Percentiles rank a stretch among this genome's conserved stretches.
These are phyloP conservation scores for Antheraea assamensis DNA, from an alignment of 2,888 invertebrate genomes.

Conservation along the genomic window DNA sequence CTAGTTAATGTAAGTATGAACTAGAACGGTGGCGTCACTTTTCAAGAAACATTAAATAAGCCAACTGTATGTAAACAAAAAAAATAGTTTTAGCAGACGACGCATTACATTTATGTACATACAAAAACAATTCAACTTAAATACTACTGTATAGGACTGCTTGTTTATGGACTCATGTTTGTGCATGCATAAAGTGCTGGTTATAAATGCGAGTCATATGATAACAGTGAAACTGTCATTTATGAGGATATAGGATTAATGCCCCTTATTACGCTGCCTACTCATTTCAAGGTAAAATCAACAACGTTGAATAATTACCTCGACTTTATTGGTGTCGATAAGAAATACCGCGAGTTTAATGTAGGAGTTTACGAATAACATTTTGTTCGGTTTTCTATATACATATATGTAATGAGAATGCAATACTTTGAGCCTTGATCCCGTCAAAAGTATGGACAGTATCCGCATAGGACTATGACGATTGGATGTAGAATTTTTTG, in stretches of 20 bases:
- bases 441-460: no score
- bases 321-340: not conserved
- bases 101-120: not conserved
- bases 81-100: not conserved
- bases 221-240: not conserved
- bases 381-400: not conserved
- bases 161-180: not conserved
- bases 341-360: not conserved
- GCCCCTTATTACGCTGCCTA: not conserved
- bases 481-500: no score
- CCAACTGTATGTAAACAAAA: no score
- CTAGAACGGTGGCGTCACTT: not conserved
- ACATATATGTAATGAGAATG: not conserved
- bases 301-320: not conserved
- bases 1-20: no score
- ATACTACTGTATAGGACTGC: not conserved
- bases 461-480: no score
- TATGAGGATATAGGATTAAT: not conserved
- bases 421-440: no score
- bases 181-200: not conserved
- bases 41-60: not conserved
- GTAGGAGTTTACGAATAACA: not conserved
- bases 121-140: not conserved
- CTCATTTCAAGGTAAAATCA: not conserved
- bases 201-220: not conserved